Evolutionary conservation across 2,888 invertebrate species (phyloP).

Genomic region (Aleiodes alternator): DNA sequence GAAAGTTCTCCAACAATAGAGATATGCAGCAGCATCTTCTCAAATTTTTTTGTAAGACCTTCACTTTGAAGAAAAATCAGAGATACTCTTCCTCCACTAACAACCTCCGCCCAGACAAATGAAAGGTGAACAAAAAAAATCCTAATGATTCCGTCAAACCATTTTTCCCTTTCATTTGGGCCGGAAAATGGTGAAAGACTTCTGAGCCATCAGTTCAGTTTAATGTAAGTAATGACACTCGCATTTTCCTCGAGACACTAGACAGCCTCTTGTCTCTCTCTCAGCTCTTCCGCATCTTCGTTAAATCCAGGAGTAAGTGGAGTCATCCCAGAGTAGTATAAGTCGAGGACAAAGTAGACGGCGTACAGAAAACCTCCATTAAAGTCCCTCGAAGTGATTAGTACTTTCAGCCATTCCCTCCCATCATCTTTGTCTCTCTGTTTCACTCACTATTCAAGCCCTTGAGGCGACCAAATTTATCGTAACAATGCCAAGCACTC

Average conservation of each 20-base stretch:
- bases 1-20: too few relatives aligned
- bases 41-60: too few relatives aligned
- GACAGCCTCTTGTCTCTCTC: conserved; percentile 52
- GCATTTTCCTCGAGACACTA: conserved; percentile 70
- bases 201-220: conserved; percentile 44
- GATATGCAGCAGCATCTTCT: too few relatives aligned
- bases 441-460: conserved; percentile 45
- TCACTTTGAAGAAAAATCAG: too few relatives aligned
- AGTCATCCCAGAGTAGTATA: conserved; percentile 67
- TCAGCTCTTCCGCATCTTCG: conserved; percentile 4
- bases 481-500: conserved; percentile 44
- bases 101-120: too few relatives aligned
- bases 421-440: conserved; percentile 46
- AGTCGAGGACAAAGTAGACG: conserved; percentile 75
- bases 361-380: conserved; percentile 76
- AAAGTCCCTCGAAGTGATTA: conserved; percentile 75
- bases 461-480: conserved; percentile 51
- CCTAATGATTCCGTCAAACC: too few relatives aligned
- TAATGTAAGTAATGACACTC: conserved; percentile 65
- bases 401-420: conserved; percentile 64
- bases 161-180: too few relatives aligned
- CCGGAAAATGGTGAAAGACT: too few relatives aligned
- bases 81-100: too few relatives aligned
- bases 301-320: conserved; percentile 36
- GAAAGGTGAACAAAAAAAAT: too few relatives aligned